Conservation (phyloP, 1,140 invertebrate genomes). For the Metopolophium dirhodum region DNA sequence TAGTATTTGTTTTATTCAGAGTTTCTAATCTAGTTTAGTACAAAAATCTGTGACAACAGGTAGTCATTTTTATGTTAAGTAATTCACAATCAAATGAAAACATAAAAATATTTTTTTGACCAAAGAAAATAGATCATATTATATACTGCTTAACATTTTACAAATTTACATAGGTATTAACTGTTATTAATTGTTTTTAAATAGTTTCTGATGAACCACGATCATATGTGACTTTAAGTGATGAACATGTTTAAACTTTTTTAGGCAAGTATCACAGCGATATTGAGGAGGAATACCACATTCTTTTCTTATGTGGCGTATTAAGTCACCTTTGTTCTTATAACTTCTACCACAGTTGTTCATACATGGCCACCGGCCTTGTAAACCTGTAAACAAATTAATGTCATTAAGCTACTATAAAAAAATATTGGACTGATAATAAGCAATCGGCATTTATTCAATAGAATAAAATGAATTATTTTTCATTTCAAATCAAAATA, state of each 20-base stretch:
- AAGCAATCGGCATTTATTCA: constrained; percentile 24
- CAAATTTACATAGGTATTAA: background rate
- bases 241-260: constrained; percentile 53
- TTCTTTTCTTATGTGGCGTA: constrained; percentile 59
- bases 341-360: constrained; percentile 58
- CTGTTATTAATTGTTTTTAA: background rate
- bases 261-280: constrained; percentile 52
- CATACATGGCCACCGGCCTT: constrained; percentile 42
- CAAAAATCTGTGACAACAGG: background rate
- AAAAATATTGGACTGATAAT: background rate
- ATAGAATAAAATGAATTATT: background rate
- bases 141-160: background rate
- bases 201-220: constrained; percentile 44
- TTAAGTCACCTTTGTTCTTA: constrained; percentile 57
- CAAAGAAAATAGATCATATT: background rate
- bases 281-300: constrained; percentile 59
- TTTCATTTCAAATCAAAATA: background rate
- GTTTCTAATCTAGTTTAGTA: background rate
- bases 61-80: background rate
- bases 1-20: too few species aligned
- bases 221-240: constrained; percentile 58
- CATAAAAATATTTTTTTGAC: background rate
- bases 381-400: background rate
- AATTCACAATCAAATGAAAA: background rate
- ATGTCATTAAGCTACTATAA: background rate